A percentile compares a stretch with the other conserved stretches of the same genome.
Evolutionary conservation across 2,888 invertebrate genomes (phyloP).

Genomic region (Agriopis aurantiaria): DNA sequence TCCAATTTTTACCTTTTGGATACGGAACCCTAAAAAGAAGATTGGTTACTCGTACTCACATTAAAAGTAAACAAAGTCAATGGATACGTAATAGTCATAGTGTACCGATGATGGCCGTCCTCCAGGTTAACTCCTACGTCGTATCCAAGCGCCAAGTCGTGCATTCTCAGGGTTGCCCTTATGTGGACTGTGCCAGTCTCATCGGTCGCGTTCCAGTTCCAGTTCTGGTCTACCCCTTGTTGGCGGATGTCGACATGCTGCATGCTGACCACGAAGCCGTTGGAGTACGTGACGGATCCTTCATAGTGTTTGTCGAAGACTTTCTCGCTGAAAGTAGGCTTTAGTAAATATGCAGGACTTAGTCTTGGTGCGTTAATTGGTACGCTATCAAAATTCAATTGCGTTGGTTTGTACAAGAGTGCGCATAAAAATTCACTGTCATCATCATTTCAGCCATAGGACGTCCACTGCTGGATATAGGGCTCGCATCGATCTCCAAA

Average conservation of each 20-base stretch:
- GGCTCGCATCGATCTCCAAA: too few relatives aligned
- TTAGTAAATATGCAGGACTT: background rate
- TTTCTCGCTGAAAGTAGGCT: conserved; percentile 56
- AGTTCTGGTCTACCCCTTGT: conserved; percentile 60
- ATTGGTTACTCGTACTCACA: conserved; percentile 51
- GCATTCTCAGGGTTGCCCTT: conserved; percentile 60
- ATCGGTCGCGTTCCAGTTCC: conserved; percentile 51
- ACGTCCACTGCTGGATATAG: too few relatives aligned
- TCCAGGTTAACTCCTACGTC: conserved; percentile 59
- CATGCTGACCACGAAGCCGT: conserved; percentile 69
- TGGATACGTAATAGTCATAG: conserved; percentile 56
- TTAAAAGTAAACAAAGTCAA: conserved; percentile 56
- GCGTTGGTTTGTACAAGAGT: too few relatives aligned
- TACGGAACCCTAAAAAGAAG: too few relatives aligned
- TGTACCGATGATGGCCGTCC: conserved; percentile 51
- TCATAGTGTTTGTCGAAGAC: conserved; percentile 50
- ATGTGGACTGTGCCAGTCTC: conserved; percentile 54
- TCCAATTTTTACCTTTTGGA: too few relatives aligned
- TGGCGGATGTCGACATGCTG: conserved; percentile 59
- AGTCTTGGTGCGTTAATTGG: too few relatives aligned
- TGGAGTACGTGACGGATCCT: conserved; percentile 58
- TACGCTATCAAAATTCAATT: background rate
- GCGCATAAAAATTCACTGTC: too few relatives aligned
- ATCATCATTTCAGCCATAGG: too few relatives aligned
- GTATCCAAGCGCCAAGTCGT: conserved; percentile 63